Base-by-base conservation (phyloP, 2,797 vertebrate species). In the Tragopan temminckii region DNA sequence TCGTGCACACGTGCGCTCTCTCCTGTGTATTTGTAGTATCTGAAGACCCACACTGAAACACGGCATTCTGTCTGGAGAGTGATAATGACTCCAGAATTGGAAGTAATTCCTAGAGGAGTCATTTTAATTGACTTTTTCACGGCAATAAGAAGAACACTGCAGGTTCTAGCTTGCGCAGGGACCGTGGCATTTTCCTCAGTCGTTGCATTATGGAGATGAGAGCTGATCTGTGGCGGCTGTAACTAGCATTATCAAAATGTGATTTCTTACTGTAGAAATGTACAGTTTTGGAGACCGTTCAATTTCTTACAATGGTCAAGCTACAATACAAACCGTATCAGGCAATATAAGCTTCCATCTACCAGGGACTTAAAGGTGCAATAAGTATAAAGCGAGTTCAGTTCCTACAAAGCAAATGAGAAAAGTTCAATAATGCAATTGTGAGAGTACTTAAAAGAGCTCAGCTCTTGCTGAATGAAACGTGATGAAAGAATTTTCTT, bases 101-200 rank as follows among this genome's bases (percentile, higher is more conserved):
- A 95, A 88, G 61, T 55, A 38, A 80, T 95, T 94, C 72, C 69
- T 93, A 75, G 64, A 94, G 89, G 91, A 92, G 91, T 82, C 27
- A 2, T 91, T 95, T 80, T 90, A 92, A 94, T 90, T 93, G 91
- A 96, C 94, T 97, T 95, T 94, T 91, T 91, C 80, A 64, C 94
- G 97, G 95, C 97, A 86, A 95, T 97, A 96, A 96, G 95, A 97
- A 97, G 97, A 97, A 94, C 95, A 96, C 85, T 97, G 92, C 94
- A 96, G 91, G 88, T 95, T 91, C 69, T 93, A 89, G 76, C 70
- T 88, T n/a, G 29, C 9, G 4, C 90, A 52, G 80, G 84, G 88
- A 96, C 89, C 13, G 1, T 94, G 70, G 92, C 77, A 80, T 96
- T 96, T 90, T 92, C 89, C 94, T 93, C 85, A 96, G 87, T 89